Conservation (phyloP, 2,888 invertebrate species). For the Leptinotarsa peninsularis region DNA sequence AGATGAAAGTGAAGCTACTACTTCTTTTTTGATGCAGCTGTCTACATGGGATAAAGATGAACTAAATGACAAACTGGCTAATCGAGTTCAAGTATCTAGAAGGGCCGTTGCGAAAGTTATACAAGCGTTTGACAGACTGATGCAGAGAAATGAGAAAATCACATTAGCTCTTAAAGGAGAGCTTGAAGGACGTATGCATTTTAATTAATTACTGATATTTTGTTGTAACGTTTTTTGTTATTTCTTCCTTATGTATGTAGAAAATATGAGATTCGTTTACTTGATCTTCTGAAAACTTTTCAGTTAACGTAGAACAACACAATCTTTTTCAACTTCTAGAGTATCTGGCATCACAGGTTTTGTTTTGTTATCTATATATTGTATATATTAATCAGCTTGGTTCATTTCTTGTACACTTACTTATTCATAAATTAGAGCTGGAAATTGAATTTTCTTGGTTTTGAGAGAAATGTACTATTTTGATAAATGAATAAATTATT, state of each 20-base stretch:
- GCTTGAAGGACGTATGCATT: slow-evolving; percentile 73
- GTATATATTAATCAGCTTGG: too few relatives aligned
- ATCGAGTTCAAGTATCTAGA: slow-evolving; percentile 95
- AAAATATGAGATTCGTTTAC: too few relatives aligned
- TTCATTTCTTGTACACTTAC: too few relatives aligned
- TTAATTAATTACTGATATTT: slow-evolving; percentile 45
- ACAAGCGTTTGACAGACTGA: slow-evolving; percentile 94
- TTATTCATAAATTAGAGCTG: too few relatives aligned
- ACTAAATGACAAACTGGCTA: slow-evolving; percentile 93
- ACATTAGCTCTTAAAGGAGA: slow-evolving; percentile 89
- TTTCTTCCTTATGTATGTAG: not conserved
- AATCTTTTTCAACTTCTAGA: too few relatives aligned
- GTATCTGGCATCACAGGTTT: too few relatives aligned
- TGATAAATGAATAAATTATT: too few relatives aligned
- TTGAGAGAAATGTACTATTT: too few relatives aligned
- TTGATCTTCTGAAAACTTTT: too few relatives aligned
- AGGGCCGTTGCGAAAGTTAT: slow-evolving; percentile 96
- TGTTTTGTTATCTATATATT: too few relatives aligned
- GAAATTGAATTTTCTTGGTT: too few relatives aligned
- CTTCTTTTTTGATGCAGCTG: slow-evolving; percentile 93
- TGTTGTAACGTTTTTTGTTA: not conserved
- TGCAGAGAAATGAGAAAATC: slow-evolving; percentile 96
- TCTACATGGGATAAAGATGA: slow-evolving; percentile 99
- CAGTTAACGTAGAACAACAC: too few relatives aligned
- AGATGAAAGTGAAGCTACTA: slow-evolving; percentile 97